Evolutionary conservation across 2,888 invertebrate genomes (phyloP), one percentile per base, ranked within the genome.

Genomic region (Acleris emargana): DNA sequence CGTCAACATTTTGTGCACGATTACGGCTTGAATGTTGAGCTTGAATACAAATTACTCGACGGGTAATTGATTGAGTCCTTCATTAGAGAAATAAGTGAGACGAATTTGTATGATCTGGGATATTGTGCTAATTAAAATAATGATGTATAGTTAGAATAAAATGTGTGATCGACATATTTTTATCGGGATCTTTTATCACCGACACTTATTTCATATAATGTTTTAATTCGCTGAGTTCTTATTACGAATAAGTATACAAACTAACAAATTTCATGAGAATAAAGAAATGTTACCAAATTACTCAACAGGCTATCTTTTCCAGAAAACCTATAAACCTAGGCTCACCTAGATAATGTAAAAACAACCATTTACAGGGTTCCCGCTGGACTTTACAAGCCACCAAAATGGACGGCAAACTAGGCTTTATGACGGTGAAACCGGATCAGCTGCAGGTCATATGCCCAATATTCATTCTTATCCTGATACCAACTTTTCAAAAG

Each of bases 401-500:
- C 0, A 93, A 94, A 75, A 97, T 97, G 97, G 93, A 95, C 73
- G 96, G 97, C 0, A 86, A 94, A 60, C 76, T 95, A 20, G 94
- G 95, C 0, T 91, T 89, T 55, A 93, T 93, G 68, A 93, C 94
- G 0, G 85, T 96, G 25, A 95, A 96, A 71, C 97, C 98, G 0
- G 98, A 98, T 82, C 98, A 98, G 83, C 95, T 98, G 94, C 97
- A 97, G 91, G 96, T 97, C 7, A 77, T 96, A 3, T 96, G 95
- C 80, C 97, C 97, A 0, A 83, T 96, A 2, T 86, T 96, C 42
- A 95, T 97, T 64, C 84, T 97, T 1, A 77, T 94, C 2, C 92
- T 96, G 67, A 97, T 97, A 72, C 97, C 97, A 0, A 66, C 95
- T 0, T 94, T 94, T 71, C 94, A 95, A 75, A 93, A 93, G 82